Evolutionary conservation across 2,888 invertebrate species (phyloP), one percentile per base, ranked within the genome.

Genomic region (Ophion ventricosus): DNA sequence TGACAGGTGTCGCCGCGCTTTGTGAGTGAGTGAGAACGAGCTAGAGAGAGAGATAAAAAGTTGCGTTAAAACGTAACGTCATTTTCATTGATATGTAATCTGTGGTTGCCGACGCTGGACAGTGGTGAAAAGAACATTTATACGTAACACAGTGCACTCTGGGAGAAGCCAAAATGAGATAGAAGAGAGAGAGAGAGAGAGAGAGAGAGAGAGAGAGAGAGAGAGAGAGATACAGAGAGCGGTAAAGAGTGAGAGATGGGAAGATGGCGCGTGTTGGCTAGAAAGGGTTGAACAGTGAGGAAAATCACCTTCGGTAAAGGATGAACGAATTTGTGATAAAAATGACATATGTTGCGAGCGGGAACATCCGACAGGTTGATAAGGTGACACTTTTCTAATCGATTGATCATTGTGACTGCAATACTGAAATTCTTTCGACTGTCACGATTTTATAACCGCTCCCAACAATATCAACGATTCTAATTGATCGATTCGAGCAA

Each of bases 1-100:
- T 88, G 90, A 90, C 90, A 90, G 90, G 90, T 90, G 89, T 90
- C 91, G 90, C 90, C 90, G 88, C 89, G 89, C 83, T 82, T 79
- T 84, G 66, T 79, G 80, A 87, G 87, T 83, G 86, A 85, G 66
- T 63, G 66, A 76, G 72, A 80, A 26, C n/a, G 56, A 72, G 26
- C 64, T 43, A 59, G 17, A 17, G 70, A 70, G 56, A 10, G n/a
- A 57, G 67, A 25, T 35, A 56, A 64, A 35, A 20, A 66, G 29
- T 29, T 64, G 5, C 75, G 75, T 29, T 8, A 8, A 61, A 66
- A 56, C 59, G 76, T 49, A 59, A 29, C 59, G n/a, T 35, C 43
- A 17, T 40, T n/a, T 73, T 54, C 56, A 40, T 4, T 25, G 54
- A 66, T 61, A 54, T 40, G 63, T 49, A 35, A 43, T 73, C 40